phyloP scores from a whole-genome alignment of 2,113 vertebrate genomes.

The Patagioenas fasciata region DNA sequence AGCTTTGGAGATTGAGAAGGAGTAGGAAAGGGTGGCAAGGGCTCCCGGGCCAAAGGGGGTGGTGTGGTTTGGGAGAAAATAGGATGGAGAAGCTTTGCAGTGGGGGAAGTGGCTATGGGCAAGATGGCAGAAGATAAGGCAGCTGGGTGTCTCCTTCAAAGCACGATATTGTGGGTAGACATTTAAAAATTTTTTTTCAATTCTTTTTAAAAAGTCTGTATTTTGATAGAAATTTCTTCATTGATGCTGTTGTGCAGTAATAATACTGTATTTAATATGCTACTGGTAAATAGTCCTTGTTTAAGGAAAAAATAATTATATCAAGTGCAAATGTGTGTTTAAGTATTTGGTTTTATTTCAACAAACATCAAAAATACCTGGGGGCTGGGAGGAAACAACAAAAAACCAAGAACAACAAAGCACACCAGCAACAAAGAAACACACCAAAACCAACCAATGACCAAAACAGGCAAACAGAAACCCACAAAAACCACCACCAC shows the following conservation, averaged over 20 bases:
- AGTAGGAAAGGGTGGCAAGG: neutral
- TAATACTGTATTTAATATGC: neutral
- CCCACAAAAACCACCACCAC: neutral
- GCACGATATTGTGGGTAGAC: neutral
- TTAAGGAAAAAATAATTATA: neutral
- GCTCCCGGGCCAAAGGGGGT: neutral
- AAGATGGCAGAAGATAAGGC: neutral
- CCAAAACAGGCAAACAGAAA: no score
- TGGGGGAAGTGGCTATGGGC: neutral
- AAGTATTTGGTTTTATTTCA: neutral
- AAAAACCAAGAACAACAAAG: no score
- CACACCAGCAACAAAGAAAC: no score
- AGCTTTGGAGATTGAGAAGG: neutral
- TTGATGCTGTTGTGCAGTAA: neutral
- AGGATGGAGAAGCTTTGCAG: neutral
- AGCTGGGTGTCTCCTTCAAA: neutral
- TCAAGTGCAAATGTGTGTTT: neutral
- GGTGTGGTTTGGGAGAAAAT: neutral
- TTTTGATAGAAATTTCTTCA: neutral
- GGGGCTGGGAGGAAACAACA: no score
- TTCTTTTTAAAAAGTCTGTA: neutral
- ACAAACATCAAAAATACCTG: neutral
- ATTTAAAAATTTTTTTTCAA: neutral
- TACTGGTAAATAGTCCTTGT: neutral
- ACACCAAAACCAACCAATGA: no score